Conservation (phyloP, 1,140 invertebrate species). For the Hycleus cichorii region DNA sequence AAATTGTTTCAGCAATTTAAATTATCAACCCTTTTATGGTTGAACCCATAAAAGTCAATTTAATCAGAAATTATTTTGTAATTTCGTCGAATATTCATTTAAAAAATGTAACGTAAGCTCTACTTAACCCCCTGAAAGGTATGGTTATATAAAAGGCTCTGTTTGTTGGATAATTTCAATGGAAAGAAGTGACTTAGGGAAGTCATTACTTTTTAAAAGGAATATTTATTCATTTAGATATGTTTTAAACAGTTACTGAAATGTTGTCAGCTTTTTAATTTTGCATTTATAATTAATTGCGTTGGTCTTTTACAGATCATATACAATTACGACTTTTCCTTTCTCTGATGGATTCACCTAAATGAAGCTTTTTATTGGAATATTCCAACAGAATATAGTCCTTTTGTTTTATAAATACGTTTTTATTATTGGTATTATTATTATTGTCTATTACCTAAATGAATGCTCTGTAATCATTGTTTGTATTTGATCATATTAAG, state of each 20-base stretch:
- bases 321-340: conserved; percentile 3
- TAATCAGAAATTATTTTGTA: too few relatives aligned
- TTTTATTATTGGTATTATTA: neutral
- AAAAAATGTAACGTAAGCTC: neutral
- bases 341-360: neutral
- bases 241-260: conserved; percentile 15
- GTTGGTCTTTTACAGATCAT: conserved; percentile 9
- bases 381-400: neutral
- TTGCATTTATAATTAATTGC: conserved; percentile 18
- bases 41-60: too few relatives aligned
- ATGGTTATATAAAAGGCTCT: neutral
- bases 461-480: neutral
- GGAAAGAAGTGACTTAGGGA: conserved; percentile 21
- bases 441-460: neutral
- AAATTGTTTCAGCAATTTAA: conserved; percentile 2
- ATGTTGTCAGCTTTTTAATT: conserved; percentile 18
- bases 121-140: neutral
- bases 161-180: conserved; percentile 2
- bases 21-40: conserved; percentile 4
- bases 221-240: conserved; percentile 20
- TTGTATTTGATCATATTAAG: neutral
- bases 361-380: neutral
- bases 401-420: neutral
- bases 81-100: too few relatives aligned
- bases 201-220: conserved; percentile 22